These are phyloP conservation scores for Conops quadrifasciatus DNA, from an alignment of 2,888 invertebrate genomes.

Conservation along the genomic window DNA sequence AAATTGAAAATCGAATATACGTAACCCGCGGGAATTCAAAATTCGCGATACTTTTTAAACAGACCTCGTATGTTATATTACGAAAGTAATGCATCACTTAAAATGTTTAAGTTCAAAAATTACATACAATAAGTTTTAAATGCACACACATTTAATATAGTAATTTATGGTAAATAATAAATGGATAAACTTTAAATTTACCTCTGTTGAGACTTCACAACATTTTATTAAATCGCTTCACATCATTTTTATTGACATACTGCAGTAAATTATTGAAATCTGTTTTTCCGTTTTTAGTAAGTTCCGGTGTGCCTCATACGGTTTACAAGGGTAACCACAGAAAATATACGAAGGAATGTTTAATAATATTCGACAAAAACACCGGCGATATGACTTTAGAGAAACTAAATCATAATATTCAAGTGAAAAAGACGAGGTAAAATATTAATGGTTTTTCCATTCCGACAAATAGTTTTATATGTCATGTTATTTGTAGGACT, in stretches of 20 bases:
- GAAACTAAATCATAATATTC: conserved; percentile 88
- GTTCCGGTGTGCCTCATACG: conserved; percentile 88
- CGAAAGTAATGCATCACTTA: too few relatives aligned
- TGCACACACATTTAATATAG: too few relatives aligned
- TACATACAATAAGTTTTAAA: too few relatives aligned
- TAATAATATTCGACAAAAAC: conserved; percentile 89
- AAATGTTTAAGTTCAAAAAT: too few relatives aligned
- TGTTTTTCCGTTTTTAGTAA: conserved; percentile 69
- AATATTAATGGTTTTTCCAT: conserved; percentile 43
- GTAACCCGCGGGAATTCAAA: too few relatives aligned
- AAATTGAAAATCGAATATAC: too few relatives aligned
- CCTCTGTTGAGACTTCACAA: too few relatives aligned
- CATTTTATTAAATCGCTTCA: too few relatives aligned
- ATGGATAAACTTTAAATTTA: too few relatives aligned
- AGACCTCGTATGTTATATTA: not conserved
- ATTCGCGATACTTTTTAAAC: not conserved
- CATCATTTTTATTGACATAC: too few relatives aligned
- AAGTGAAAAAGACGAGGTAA: conserved; percentile 90
- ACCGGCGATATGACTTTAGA: conserved; percentile 95
- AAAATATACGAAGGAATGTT: conserved; percentile 88
- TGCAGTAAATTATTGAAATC: not conserved
- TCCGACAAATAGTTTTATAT: conserved; percentile 1
- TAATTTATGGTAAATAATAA: too few relatives aligned
- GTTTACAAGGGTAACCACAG: conserved; percentile 95
- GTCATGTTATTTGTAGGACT: conserved; percentile 49